A percentile compares a stretch with the other conserved stretches of the same genome.
Evolutionary conservation across 2,797 vertebrate species (phyloP).

Genomic region (Syngnathus acus): DNA sequence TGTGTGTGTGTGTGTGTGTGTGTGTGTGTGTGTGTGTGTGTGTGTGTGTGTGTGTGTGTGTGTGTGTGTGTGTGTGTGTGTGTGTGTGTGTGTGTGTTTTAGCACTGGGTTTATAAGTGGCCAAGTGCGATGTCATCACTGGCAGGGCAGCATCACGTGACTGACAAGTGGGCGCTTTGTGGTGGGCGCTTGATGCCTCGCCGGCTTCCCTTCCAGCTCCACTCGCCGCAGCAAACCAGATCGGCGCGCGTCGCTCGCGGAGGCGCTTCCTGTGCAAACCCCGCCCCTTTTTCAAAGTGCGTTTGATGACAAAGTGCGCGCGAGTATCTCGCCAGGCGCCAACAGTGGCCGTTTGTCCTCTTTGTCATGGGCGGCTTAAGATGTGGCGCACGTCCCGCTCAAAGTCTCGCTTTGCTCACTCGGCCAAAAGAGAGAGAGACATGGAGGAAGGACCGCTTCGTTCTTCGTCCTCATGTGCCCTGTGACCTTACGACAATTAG

Average conservation of each 20-base stretch:
- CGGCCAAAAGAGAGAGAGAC: neutral
- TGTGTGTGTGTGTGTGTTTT: too few species aligned
- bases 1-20: too few species aligned
- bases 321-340: neutral
- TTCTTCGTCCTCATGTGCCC: neutral
- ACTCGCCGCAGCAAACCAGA: neutral
- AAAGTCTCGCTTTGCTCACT: constrained; percentile 67
- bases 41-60: too few species aligned
- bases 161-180: neutral
- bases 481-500: neutral
- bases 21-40: too few species aligned
- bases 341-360: constrained; percentile 57
- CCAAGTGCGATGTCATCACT: too few species aligned
- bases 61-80: too few species aligned
- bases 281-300: neutral
- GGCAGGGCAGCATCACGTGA: too few species aligned
- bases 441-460: neutral
- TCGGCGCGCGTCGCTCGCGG: too few species aligned
- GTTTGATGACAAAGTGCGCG: neutral
- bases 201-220: neutral
- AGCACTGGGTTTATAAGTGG: too few species aligned
- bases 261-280: neutral
- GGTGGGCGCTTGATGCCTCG: neutral
- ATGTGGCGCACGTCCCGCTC: constrained; percentile 74
- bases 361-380: constrained; percentile 41